Base-by-base conservation (phyloP, 2,797 vertebrate species). In the Dromococcyx pavoninus region DNA sequence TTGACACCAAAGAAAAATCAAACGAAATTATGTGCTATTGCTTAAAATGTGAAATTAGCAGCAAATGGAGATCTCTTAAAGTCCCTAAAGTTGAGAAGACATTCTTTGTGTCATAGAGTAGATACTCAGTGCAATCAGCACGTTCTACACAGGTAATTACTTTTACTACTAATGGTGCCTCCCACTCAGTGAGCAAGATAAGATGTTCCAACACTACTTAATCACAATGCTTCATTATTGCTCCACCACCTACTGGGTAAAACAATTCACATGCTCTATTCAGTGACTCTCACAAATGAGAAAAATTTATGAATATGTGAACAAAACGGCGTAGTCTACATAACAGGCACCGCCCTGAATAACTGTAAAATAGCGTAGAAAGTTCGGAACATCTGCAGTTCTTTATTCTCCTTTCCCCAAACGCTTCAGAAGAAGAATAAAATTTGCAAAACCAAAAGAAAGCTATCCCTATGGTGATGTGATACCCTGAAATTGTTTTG, bases 81-180 rank as follows among this genome's bases (percentile, higher is more conserved):
- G 81, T 91, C 86, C 93, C 91, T 86, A 91, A 98, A 94, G 94
- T 78, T 56, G 95, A 93, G 97, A 97, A 88, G 95, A 90, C 88
- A 88, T 74, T 96, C 94, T 93, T 85, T 70, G 90, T 88, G 94
- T 84, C 66, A 23, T 86, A 95, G 97, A 97, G 98, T 97, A 98
- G 98, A 98, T 97, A 98, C 98, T 98, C 96, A 96, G 97, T 96
- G 96, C 97, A 98, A 98, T 98, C 98, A 98, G 96, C 83, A 74
- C 74, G 73, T 89, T 97, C 97, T 94, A 96, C 98, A 97, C 97
- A 98, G 97, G 98, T 98, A 98, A 98, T 98, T 99, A 98, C 98
- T 99, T 99, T 98, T 98, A 98, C 98, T 98, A 98, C 98, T 98
- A 98, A 98, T 98, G 98, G 98, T 98, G 98, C 98, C 98, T 98